A percentile compares a stretch with the other conserved stretches of the same genome.
Evolutionary conservation across 2,888 invertebrate genomes (phyloP).

Genomic region (Lasioglossum figueresi): DNA sequence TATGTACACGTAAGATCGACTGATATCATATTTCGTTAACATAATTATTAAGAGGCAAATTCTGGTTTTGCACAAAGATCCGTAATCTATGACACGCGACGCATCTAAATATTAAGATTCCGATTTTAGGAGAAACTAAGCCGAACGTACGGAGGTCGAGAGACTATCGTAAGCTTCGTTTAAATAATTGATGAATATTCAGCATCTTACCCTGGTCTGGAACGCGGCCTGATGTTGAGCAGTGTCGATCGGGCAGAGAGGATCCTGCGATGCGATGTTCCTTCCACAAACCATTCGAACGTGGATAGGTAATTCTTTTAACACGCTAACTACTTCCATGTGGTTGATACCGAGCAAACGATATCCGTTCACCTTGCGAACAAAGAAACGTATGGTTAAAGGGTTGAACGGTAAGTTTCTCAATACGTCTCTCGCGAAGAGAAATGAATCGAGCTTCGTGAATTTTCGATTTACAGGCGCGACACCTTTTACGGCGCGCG

Average conservation of each 20-base stretch:
- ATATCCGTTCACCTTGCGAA: slow-evolving; percentile 93
- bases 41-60: too few species aligned
- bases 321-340: slow-evolving; percentile 97
- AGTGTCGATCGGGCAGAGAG: slow-evolving; percentile 87
- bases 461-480: not conserved
- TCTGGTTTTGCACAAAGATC: not conserved
- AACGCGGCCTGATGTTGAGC: slow-evolving; percentile 88
- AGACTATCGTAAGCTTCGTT: not conserved
- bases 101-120: not conserved
- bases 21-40: not conserved
- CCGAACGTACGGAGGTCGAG: not conserved
- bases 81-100: not conserved
- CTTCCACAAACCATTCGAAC: slow-evolving; percentile 96
- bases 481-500: too few species aligned
- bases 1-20: not conserved
- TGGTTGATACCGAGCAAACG: slow-evolving; percentile 96
- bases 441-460: not conserved
- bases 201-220: slow-evolving; percentile 87
- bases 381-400: not conserved
- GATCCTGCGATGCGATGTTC: slow-evolving; percentile 85
- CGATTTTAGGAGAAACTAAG: not conserved
- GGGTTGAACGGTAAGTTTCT: too few species aligned
- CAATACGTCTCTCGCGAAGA: too few species aligned
- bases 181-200: not conserved
- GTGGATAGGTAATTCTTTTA: slow-evolving; percentile 95